These are phyloP conservation scores for Epizoanthus ramosus DNA, from an alignment of 92 coral and sea anemone species.

Conservation along the genomic window DNA sequence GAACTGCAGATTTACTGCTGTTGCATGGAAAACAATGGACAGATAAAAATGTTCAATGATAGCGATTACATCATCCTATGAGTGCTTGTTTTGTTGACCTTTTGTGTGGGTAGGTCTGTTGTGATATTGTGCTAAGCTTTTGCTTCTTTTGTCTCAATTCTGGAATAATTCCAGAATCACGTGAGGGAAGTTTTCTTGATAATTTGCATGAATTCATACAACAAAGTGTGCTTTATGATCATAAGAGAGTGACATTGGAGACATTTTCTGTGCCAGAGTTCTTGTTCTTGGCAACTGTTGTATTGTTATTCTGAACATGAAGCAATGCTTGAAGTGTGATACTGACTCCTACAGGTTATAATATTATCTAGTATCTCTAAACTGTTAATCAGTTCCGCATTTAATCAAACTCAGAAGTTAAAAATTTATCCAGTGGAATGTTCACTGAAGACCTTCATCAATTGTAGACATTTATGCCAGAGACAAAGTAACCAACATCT, in stretches of 20 bases:
- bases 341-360: conserved; percentile 31
- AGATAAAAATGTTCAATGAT: conserved; percentile 6
- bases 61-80: conserved; percentile 10
- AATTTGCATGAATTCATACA: neutral
- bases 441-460: no score
- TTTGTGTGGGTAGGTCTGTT: conserved; percentile 1
- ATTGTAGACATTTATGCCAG: no score
- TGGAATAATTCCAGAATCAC: conserved; percentile 34
- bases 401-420: neutral
- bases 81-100: neutral
- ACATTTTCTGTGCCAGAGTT: conserved; percentile 1
- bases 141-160: neutral
- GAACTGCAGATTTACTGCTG: neutral
- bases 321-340: conserved; percentile 30
- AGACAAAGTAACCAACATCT: no score
- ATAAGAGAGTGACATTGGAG: neutral
- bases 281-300: neutral
- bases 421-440: no score
- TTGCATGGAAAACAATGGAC: conserved; percentile 4
- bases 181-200: neutral
- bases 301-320: neutral
- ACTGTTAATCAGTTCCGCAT: neutral
- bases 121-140: conserved; percentile 8
- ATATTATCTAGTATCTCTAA: no score
- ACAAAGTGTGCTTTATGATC: neutral